Evolutionary conservation across 2,797 vertebrate species (phyloP), one percentile per base, ranked within the genome.

Genomic region (Sternarchorhynchus goeldii): DNA sequence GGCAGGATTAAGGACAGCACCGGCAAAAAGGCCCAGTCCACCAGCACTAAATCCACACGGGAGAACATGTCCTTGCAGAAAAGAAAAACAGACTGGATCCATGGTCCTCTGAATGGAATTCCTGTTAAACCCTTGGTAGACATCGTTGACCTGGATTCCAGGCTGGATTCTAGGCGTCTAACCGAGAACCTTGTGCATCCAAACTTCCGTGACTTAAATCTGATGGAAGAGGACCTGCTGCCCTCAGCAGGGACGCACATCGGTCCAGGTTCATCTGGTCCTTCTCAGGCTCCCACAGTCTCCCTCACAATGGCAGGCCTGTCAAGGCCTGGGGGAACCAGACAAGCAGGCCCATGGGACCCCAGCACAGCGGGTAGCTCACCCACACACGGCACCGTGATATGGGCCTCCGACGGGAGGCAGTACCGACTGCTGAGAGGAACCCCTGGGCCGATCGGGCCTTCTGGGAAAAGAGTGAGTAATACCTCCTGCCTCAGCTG

Each of bases 391-490:
- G 87, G 79, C 14, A 76, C 82, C 50, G 0, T 85, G 3, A 0
- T 75, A 0, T 41, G 75, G 55, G 88, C 70, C 0, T 77, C 60
- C 25, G 87, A 18, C 0, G 58, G 82, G 17, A 89, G 67, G 36
- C 73, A 21, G 58, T 86, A 87, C 41, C 85, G 32, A 0, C 7
- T 91, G 68, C 85, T 86, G 12, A 85, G 71, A 0, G 94, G 93
- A 18, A 86, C 88, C 0, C 83, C 86, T 0, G 94, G 94, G 5
- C 86, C 84, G 56, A 65, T 77, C 0, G 94, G 94, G 32, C 87
- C 80, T 0, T 89, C 84, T 0, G 94, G 94, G 39, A 87, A 87
- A 83, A 90, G 83, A 73, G 94, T 95, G 87, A 93, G 93, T 85
- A 39, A 21, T 50, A 20, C 14, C 6, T n/a, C 45, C n/a, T 20